A percentile compares a stretch with the other conserved stretches of the same genome.
These are phyloP conservation scores for Sclerurus mexicanus DNA, from an alignment of 2,113 vertebrate species.

Conservation along the genomic window DNA sequence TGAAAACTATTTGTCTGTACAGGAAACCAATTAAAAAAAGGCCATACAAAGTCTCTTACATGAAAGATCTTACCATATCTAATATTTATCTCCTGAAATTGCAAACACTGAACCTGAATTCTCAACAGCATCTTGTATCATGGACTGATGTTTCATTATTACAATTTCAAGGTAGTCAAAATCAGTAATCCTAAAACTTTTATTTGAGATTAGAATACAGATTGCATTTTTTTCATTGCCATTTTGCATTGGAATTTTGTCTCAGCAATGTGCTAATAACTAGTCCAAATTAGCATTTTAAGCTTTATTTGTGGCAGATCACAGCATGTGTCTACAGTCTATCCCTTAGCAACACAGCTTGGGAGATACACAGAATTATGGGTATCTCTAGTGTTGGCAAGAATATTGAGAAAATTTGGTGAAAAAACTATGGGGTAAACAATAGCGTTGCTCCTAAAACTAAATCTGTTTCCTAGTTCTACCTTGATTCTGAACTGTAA, in stretches of 20 bases:
- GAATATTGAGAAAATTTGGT: background rate
- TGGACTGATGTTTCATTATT: background rate
- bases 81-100: conserved; percentile 22
- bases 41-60: background rate
- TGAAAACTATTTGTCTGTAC: background rate
- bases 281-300: conserved; percentile 13
- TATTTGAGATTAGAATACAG: conserved; percentile 3
- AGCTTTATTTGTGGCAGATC: background rate
- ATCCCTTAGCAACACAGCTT: background rate
- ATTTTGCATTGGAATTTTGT: background rate
- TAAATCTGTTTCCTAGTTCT: background rate
- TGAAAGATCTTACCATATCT: background rate
- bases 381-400: background rate
- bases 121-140: background rate
- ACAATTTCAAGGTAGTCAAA: background rate
- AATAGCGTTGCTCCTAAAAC: background rate
- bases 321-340: background rate
- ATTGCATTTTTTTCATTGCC: background rate
- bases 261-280: background rate
- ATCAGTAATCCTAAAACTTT: background rate
- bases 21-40: background rate
- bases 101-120: background rate
- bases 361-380: background rate
- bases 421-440: background rate
- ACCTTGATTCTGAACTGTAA: background rate